Base-by-base conservation (phyloP, 2,797 vertebrate species). In the Nannoperca obscura region DNA sequence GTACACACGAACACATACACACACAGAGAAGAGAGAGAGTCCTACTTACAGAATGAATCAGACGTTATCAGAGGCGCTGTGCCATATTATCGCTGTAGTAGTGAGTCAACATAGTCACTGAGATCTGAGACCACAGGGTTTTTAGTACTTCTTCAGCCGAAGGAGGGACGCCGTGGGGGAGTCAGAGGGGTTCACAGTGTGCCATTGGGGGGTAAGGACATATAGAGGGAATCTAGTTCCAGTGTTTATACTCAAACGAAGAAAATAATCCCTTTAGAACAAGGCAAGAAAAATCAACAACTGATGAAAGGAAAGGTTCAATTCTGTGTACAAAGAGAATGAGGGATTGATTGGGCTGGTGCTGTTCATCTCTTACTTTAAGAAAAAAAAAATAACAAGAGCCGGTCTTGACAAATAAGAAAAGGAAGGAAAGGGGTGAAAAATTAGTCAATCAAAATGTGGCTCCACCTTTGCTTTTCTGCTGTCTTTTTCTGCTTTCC, bases 11-110 rank as follows among this genome's bases (percentile, higher is more conserved):
- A 77, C 55, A 80, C 69, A 59, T 11, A 70, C 53, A 34, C 27
- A 62, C 61, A 85, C 11, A 38, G n/a, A 58, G 79, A 42, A 76
- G 55, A 87, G 50, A 78, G 75, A 83, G 87, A 81, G 84, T 82
- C 80, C 66, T 93, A 95, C 95, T 96, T 91, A 96, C 95, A 93
- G 94, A 95, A 92, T 93, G 88, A 95, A 92, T 92, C 90, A 88
- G 93, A 92, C 74, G 84, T 90, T 84, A 89, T 95, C 93, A 94
- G 90, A 91, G 86, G 90, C 65, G 54, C 76, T 64, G 81, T 83
- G 89, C 89, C 93, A 93, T 94, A 53, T 81, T 76, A 81, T 84
- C 74, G 62, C 78, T 79, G 90, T 84, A 79, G 90, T 70, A 60
- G 89, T 89, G 86, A 90, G 84, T 91, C 91, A 88, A 86, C 86